Evolutionary conservation across 1,140 invertebrate genomes (phyloP), one percentile per base, ranked within the genome.

Genomic region (Heliconius hewitsoni): DNA sequence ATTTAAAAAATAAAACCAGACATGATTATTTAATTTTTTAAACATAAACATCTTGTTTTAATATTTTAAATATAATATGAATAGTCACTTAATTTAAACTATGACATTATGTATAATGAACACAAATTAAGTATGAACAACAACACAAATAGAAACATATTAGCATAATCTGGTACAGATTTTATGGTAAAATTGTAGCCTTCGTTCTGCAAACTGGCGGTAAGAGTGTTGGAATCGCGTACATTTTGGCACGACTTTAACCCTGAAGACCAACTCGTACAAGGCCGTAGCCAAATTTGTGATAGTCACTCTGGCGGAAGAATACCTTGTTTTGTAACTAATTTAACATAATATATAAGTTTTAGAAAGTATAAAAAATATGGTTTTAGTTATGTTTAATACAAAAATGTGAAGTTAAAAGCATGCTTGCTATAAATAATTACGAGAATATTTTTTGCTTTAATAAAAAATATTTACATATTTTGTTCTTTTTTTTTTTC

Each of bases 241-340:
- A 82, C 79, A 57, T 85, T 90, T 90, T 90, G 89, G 89, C 87
- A 87, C 81, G 23, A 80, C 81, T 74, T 77, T 85, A 34, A 83
- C 78, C 34, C 73, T 86, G 81, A 80, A 89, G 78, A 85, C 81
- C 46, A 80, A 79, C 60, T 72, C 87, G 77, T 84, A 81, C 37
- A 30, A 73, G 50, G 34, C 37, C 57, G 78, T 30, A 83, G 85
- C 87, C 86, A 90, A 90, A 87, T 89, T 90, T 84, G 87, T 88
- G 79, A 83, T 85, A 70, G 79, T 89, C 11, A 71, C 82, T 8
- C 81, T 82, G 52, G 76, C 77, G 42, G 82, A 83, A 76, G 83
- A 84, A 77, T 71, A 46, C 70, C 4, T 34, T 71, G 8, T 66
- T 27, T 66, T 13, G 60, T 9, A 66, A 66, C 60, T 30, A 30